Evolutionary conservation across 2,797 vertebrate species (phyloP).

Genomic region (Leucoraja ocellata): DNA sequence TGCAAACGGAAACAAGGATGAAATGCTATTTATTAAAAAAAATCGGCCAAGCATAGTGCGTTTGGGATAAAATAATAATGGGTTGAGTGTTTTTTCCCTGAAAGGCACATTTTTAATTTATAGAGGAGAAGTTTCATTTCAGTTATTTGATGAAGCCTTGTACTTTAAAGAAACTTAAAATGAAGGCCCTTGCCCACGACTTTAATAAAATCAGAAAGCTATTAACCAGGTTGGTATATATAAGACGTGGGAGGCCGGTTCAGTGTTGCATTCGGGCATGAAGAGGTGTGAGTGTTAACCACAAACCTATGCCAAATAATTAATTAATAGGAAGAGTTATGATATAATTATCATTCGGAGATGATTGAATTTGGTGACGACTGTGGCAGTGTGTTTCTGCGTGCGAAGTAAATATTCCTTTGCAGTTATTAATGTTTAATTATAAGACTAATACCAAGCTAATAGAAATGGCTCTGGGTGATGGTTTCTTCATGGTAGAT

Average conservation of each 20-base stretch:
- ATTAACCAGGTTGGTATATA: background rate
- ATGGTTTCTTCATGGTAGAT: constrained; percentile 35
- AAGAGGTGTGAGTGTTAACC: background rate
- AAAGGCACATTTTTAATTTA: constrained; percentile 37
- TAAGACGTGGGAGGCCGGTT: background rate
- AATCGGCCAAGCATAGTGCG: background rate
- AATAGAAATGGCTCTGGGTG: constrained; percentile 34
- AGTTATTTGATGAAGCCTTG: constrained; percentile 34
- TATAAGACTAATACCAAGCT: constrained; percentile 32
- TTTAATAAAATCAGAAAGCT: constrained; percentile 30
- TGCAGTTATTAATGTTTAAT: constrained; percentile 38
- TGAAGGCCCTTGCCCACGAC: background rate
- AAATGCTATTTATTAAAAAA: constrained; percentile 28
- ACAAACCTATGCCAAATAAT: background rate
- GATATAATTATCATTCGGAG: background rate
- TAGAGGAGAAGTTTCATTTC: constrained; percentile 19
- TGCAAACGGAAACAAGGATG: background rate
- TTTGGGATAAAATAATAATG: constrained; percentile 27
- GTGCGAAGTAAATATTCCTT: constrained; percentile 4
- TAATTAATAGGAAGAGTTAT: constrained; percentile 20
- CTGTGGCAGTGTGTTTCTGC: background rate
- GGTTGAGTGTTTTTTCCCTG: constrained; percentile 9
- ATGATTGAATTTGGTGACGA: background rate
- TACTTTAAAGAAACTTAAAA: background rate
- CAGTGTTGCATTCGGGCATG: background rate